These are phyloP conservation scores for Oophaga sylvatica DNA, from an alignment of 2,797 vertebrate species.

Conservation along the genomic window DNA sequence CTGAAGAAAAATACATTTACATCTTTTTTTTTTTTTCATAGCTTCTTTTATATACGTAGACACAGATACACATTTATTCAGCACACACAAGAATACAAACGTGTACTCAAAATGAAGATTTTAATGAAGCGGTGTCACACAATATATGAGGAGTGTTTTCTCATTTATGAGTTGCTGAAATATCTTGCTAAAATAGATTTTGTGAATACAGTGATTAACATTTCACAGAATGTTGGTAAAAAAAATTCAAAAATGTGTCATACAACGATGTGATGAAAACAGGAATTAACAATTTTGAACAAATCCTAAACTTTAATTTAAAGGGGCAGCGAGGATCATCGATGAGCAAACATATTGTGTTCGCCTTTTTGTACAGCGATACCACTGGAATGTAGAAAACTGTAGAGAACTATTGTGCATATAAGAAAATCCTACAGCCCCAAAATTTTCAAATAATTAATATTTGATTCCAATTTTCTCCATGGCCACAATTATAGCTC, in stretches of 20 bases:
- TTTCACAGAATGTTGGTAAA: background rate
- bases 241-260: background rate
- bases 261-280: background rate
- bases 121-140: background rate
- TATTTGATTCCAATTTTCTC: background rate
- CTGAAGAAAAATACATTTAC: background rate
- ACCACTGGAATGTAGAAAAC: background rate
- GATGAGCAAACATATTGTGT: background rate
- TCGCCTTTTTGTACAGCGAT: no score
- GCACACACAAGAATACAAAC: background rate
- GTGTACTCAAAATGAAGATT: background rate
- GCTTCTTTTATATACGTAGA: background rate
- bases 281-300: background rate
- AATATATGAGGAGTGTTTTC: background rate
- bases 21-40: no score
- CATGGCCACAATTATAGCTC: background rate
- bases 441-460: background rate
- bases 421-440: background rate
- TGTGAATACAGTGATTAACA: slow-evolving; percentile 35
- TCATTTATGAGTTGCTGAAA: background rate
- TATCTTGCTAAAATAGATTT: background rate
- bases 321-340: background rate
- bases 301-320: background rate
- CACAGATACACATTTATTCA: background rate
- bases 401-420: no score